A percentile compares a stretch with the other conserved stretches of the same genome.
Conservation (phyloP, 1,140 invertebrate species). For the Linepithema humile region DNA sequence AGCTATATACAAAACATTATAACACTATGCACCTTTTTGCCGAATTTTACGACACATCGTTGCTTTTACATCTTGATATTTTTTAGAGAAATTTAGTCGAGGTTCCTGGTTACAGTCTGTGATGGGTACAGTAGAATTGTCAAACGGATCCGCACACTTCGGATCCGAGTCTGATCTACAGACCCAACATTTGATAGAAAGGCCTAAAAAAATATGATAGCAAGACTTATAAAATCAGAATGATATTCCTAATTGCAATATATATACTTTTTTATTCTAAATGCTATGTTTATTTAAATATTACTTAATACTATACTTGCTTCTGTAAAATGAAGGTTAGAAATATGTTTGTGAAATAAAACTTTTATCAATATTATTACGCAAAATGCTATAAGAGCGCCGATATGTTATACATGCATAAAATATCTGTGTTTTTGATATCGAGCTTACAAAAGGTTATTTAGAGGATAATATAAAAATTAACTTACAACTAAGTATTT, state of each 20-base stretch:
- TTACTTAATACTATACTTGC: background rate
- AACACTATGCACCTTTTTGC: slow-evolving; percentile 91
- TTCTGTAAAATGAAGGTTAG: slow-evolving; percentile 29
- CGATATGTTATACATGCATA: background rate
- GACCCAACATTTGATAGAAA: slow-evolving; percentile 95
- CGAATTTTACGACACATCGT: slow-evolving; percentile 97
- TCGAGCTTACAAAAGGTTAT: background rate
- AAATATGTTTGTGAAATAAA: background rate
- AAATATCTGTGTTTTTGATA: background rate
- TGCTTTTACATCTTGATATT: slow-evolving; percentile 90
- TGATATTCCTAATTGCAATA: background rate
- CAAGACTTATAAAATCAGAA: background rate
- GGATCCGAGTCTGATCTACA: slow-evolving; percentile 95
- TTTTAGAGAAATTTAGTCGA: slow-evolving; percentile 85
- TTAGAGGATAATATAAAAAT: slow-evolving; percentile 21
- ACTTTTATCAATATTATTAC: background rate
- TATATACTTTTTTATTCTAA: background rate
- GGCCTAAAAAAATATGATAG: slow-evolving; percentile 81
- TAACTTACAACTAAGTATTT: background rate
- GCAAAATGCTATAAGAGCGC: background rate
- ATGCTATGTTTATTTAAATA: background rate
- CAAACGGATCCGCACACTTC: slow-evolving; percentile 96
- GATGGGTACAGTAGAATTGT: slow-evolving; percentile 94
- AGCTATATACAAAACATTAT: background rate
- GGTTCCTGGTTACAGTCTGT: slow-evolving; percentile 91